Evolutionary conservation across 2,888 invertebrate genomes (phyloP).

Genomic region (Lutraria lutraria): DNA sequence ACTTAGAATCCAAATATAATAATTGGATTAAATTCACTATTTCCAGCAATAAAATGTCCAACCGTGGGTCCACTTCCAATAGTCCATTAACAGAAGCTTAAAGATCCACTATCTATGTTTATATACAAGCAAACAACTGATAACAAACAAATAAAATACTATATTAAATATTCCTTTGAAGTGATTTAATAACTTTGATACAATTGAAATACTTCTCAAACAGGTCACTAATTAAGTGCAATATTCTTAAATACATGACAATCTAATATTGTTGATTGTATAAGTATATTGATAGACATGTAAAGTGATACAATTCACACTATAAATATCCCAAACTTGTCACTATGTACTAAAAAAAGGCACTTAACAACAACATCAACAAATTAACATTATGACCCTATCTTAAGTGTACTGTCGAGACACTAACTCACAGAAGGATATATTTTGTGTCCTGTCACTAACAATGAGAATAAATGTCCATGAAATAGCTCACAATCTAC

Average conservation of each 20-base stretch:
- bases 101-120: background rate
- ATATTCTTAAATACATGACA: background rate
- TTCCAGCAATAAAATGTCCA: background rate
- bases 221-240: background rate
- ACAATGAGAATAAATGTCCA: background rate
- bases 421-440: background rate
- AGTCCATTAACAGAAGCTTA: too few relatives aligned
- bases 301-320: slow-evolving; percentile 4
- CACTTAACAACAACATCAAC: background rate
- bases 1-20: background rate
- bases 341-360: background rate
- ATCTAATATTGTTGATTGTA: background rate
- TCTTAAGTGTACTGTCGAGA: background rate
- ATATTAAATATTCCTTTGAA: slow-evolving; percentile 5
- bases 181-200: slow-evolving; percentile 16
- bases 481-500: background rate
- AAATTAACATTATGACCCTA: background rate
- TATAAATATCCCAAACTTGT: slow-evolving; percentile 16
- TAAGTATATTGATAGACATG: background rate
- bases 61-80: background rate
- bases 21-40: background rate
- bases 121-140: background rate
- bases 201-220: background rate
- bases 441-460: background rate
- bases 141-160: background rate